Evolutionary conservation across 2,113 vertebrate species (phyloP).

Genomic region (Brevimyrus niger): DNA sequence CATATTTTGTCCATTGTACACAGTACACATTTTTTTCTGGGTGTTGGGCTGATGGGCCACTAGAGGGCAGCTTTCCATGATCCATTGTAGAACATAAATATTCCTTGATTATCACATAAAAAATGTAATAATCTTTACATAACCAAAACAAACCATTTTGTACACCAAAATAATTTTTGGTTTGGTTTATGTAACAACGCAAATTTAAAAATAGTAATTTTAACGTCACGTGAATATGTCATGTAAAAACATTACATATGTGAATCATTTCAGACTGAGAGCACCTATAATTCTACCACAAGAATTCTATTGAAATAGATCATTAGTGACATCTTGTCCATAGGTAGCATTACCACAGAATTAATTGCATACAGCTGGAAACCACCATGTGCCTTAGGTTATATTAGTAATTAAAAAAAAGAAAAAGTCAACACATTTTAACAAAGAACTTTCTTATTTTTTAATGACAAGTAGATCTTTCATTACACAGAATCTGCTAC

Average conservation of each 20-base stretch:
- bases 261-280: background rate
- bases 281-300: background rate
- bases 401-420: background rate
- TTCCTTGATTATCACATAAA: background rate
- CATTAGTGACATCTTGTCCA: background rate
- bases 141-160: background rate
- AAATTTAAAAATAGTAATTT: background rate
- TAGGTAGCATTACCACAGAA: background rate
- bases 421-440: background rate
- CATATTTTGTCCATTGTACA: background rate
- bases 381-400: background rate
- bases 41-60: background rate
- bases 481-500: background rate
- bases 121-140: background rate
- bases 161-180: background rate
- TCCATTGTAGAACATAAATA: background rate
- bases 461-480: background rate
- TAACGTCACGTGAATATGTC: background rate
- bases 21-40: background rate
- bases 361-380: background rate
- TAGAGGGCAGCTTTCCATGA: background rate
- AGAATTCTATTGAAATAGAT: background rate
- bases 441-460: background rate
- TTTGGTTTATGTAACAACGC: background rate
- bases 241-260: background rate